Conservation (phyloP, 1,140 invertebrate genomes). For the Psilanteris sp. region DNA sequence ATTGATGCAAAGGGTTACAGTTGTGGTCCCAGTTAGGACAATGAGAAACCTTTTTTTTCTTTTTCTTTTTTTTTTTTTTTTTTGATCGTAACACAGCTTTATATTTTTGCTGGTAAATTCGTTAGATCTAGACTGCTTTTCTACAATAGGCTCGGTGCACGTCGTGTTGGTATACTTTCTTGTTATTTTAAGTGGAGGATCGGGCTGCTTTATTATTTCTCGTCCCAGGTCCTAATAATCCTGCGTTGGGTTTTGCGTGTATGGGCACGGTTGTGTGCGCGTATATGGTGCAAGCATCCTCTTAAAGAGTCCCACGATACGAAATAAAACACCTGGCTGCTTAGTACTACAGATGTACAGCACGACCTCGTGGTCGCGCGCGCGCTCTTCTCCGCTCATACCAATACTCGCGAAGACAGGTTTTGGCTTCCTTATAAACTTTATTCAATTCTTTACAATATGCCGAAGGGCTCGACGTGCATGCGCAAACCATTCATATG, state of each 20-base stretch:
- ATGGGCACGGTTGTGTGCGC: conserved; percentile 36
- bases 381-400: conserved; percentile 48
- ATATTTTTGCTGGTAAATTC: background rate
- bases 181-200: conserved; percentile 60
- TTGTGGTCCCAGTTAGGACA: no score
- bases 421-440: conserved; percentile 77
- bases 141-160: conserved; percentile 10
- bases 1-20: no score
- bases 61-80: no score
- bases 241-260: conserved; percentile 41
- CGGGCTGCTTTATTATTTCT: conserved; percentile 51
- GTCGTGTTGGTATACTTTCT: conserved; percentile 45
- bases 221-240: conserved; percentile 50
- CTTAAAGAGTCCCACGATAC: conserved; percentile 77
- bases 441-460: conserved; percentile 79
- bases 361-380: conserved; percentile 29
- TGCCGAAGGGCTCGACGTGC: conserved; percentile 72
- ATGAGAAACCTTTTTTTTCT: no score
- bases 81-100: no score
- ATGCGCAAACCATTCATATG: conserved; percentile 73
- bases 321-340: conserved; percentile 77
- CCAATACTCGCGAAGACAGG: conserved; percentile 67
- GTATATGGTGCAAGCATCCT: conserved; percentile 71
- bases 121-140: background rate
- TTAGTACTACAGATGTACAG: conserved; percentile 59